These are phyloP conservation scores for Dipodomys stephensi DNA, from an alignment of 2,113 vertebrate genomes.

Conservation along the genomic window DNA sequence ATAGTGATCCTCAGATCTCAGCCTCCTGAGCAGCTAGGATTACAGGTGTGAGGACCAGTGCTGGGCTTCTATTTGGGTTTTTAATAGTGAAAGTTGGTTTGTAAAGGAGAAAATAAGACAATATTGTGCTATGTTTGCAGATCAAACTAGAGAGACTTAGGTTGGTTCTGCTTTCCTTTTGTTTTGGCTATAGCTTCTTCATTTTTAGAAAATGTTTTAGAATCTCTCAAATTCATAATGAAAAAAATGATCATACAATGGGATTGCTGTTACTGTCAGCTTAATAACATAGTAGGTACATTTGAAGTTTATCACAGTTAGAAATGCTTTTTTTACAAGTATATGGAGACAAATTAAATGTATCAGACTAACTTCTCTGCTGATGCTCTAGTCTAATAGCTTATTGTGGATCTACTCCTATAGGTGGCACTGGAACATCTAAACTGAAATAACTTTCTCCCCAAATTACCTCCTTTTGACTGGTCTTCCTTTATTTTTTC, in stretches of 20 bases:
- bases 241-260: background rate
- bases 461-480: background rate
- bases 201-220: background rate
- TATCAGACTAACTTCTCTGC: background rate
- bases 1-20: too few species aligned
- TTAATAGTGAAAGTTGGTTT: background rate
- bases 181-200: background rate
- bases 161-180: background rate
- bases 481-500: background rate
- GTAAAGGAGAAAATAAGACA: slow-evolving; percentile 29
- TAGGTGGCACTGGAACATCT: background rate
- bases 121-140: background rate
- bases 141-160: background rate
- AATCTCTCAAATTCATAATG: background rate
- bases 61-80: background rate
- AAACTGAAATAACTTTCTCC: slow-evolving; percentile 32
- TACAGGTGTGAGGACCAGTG: too few species aligned
- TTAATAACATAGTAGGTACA: slow-evolving; percentile 24
- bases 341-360: background rate
- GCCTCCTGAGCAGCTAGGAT: too few species aligned
- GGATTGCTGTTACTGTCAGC: background rate
- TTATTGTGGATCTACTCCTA: background rate
- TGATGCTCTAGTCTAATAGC: background rate
- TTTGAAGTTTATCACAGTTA: background rate
- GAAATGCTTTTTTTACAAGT: slow-evolving; percentile 8